phyloP scores from a whole-genome alignment of 2,888 invertebrate species.

The Julus scanicus region DNA sequence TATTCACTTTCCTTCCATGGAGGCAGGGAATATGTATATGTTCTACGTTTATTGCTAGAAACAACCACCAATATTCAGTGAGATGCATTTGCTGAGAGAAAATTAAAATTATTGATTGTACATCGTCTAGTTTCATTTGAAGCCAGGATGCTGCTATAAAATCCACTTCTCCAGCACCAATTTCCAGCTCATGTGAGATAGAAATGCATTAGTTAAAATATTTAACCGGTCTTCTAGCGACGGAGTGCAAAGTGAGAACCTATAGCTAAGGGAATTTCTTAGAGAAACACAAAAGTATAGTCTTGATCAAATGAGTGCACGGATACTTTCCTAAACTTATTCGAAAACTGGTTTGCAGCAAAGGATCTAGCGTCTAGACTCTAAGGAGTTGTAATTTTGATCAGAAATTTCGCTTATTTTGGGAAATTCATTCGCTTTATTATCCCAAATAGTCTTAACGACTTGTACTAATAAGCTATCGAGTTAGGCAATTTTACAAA shows the following conservation, averaged over 20 bases:
- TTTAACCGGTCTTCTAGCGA: not conserved
- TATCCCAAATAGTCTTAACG: conserved; percentile 30
- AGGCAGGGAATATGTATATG: not conserved
- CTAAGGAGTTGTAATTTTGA: conserved; percentile 39
- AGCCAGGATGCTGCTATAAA: conserved; percentile 23
- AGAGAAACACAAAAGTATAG: not conserved
- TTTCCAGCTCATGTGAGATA: conserved; percentile 9
- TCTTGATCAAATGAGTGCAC: not conserved
- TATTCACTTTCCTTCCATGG: not conserved
- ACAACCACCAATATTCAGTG: not conserved
- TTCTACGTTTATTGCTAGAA: not conserved
- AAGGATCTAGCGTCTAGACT: not conserved
- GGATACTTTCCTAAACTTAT: not conserved
- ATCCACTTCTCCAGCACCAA: not conserved
- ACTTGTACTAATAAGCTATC: not conserved
- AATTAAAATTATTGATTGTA: conserved; percentile 43
- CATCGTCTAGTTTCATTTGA: conserved; percentile 5
- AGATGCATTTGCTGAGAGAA: not conserved
- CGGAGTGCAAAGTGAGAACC: not conserved
- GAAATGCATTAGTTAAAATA: conserved; percentile 26
- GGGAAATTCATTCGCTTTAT: conserved; percentile 9
- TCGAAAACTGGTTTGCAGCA: not conserved
- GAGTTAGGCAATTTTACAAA: not conserved
- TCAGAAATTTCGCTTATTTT: conserved; percentile 30
- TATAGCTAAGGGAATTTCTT: not conserved